Percentiles rank a stretch among this genome's conserved stretches.
Conservation (phyloP, 2,888 invertebrate genomes). For the Campoletis raptor region DNA sequence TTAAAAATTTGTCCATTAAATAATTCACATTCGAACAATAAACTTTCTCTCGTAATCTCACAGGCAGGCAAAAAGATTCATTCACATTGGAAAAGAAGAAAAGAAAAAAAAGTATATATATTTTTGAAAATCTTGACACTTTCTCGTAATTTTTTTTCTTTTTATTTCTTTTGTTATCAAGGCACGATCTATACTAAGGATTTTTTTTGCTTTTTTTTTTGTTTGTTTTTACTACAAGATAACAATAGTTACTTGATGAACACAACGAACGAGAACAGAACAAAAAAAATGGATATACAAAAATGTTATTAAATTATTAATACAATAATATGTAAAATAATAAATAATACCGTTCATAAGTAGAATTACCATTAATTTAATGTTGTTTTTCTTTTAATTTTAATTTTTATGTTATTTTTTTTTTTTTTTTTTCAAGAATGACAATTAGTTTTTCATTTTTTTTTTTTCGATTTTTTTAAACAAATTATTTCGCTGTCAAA, state of each 20-base stretch:
- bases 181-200: slow-evolving; percentile 76
- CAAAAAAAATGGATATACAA: slow-evolving; percentile 72
- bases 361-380: slow-evolving; percentile 74
- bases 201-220: slow-evolving; percentile 53
- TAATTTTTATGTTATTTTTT: too few species aligned
- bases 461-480: too few species aligned
- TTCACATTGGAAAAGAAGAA: slow-evolving; percentile 35
- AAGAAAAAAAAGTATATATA: slow-evolving; percentile 37
- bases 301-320: slow-evolving; percentile 77
- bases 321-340: slow-evolving; percentile 75
- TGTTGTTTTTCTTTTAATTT: slow-evolving; percentile 35
- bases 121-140: slow-evolving; percentile 51
- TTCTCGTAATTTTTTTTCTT: slow-evolving; percentile 36
- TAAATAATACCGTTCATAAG: slow-evolving; percentile 79
- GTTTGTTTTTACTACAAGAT: slow-evolving; percentile 71
- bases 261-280: slow-evolving; percentile 69
- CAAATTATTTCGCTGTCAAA: background rate
- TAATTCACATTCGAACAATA: slow-evolving; percentile 41
- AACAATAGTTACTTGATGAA: slow-evolving; percentile 78
- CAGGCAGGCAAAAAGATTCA: background rate
- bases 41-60: background rate
- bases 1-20: slow-evolving; percentile 50
- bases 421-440: slow-evolving; percentile 27
- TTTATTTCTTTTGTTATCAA: slow-evolving; percentile 68
- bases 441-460: too few species aligned